Conservation (phyloP, 1,140 invertebrate species). For the Drosophila lowei region DNA sequence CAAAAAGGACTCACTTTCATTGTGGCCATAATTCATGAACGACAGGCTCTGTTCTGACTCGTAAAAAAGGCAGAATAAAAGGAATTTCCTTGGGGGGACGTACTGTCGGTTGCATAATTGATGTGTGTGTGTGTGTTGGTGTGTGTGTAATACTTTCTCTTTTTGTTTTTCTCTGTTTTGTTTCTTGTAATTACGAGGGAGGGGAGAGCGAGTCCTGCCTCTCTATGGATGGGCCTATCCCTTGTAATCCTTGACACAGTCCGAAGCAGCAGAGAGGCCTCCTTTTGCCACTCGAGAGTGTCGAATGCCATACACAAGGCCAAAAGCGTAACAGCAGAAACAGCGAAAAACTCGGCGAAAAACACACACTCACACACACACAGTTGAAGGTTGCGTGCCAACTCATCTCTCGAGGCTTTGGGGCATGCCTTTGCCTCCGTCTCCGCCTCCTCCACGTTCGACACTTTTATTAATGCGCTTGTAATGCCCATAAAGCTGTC, state of each 20-base stretch:
- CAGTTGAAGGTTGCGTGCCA: slow-evolving; percentile 64
- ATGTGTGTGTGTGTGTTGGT: slow-evolving; percentile 45
- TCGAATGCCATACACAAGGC: slow-evolving; percentile 56
- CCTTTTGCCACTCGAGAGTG: slow-evolving; percentile 4
- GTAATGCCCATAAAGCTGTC: slow-evolving; percentile 69
- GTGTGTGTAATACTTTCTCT: slow-evolving; percentile 13
- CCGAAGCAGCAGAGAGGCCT: slow-evolving; percentile 20
- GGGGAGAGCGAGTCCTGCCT: slow-evolving; percentile 2
- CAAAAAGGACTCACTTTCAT: slow-evolving; percentile 45
- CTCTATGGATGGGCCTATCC: slow-evolving; percentile 11
- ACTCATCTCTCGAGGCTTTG: slow-evolving; percentile 29
- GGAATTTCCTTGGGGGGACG: slow-evolving; percentile 47
- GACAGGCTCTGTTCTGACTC: slow-evolving; percentile 39
- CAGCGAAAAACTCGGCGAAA: slow-evolving; percentile 21
- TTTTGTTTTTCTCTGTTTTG: slow-evolving; percentile 3
- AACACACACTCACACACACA: too few species aligned
- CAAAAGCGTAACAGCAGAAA: slow-evolving; percentile 39
- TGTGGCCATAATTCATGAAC: slow-evolving; percentile 68
- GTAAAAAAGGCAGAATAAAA: slow-evolving; percentile 39
- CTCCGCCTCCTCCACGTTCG: slow-evolving; percentile 50
- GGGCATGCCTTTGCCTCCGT: not conserved
- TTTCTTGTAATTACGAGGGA: too few species aligned
- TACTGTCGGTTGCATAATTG: slow-evolving; percentile 64
- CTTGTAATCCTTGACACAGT: slow-evolving; percentile 70
- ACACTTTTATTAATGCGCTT: slow-evolving; percentile 80